Base-by-base conservation (phyloP, 1,140 invertebrate genomes). In the Hetaerina americana region DNA sequence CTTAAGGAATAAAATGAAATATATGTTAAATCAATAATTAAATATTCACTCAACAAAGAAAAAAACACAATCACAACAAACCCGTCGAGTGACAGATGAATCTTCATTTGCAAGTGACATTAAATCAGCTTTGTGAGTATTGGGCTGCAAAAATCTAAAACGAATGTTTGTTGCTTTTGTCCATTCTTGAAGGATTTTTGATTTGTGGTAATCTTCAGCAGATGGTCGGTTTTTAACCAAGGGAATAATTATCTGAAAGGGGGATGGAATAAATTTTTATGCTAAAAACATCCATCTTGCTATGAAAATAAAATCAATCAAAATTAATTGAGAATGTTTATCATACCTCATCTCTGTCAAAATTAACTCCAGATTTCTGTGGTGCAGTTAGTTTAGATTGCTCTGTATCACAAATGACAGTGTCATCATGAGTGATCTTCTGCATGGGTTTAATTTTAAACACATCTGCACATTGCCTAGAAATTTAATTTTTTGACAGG, bases 121-220 rank as follows among this genome's bases (percentile, higher is more conserved):
- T 68, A 98, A 84, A 84, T 99, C 96, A 3, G 96, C 97, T 3
- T 96, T 80, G 15, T 99, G 85, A 77, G 97, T 99, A 81, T 98
- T 99, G 1, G 96, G 96, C 74, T 95, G 85, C 5, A 96, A 77
- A 70, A 97, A 86, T n/a, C 93, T 85, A 25, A 98, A 86, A 26
- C 96, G 87, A 5, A 99, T 91, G 79, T 98, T 98, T 0, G 97
- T 99, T 0, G 97, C 97, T 75, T 93, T 87, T 0, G 96, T 98
- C 92, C 95, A 99, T 80, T 98, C 93, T 87, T 99, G 96, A 0
- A 99, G 83, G 0, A 90, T 84, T 1, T 90, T 87, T 0, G 96
- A 97, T 78, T 95, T 94, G 78, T 96, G 96, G 80, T 99, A 99
- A 78, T 95, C 92, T 70, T 91, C 90, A 0, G 94, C 88, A 69